Percentiles rank a stretch among this genome's conserved stretches.
Conservation (phyloP, 2,113 vertebrate species). For the Cettia cetti region DNA sequence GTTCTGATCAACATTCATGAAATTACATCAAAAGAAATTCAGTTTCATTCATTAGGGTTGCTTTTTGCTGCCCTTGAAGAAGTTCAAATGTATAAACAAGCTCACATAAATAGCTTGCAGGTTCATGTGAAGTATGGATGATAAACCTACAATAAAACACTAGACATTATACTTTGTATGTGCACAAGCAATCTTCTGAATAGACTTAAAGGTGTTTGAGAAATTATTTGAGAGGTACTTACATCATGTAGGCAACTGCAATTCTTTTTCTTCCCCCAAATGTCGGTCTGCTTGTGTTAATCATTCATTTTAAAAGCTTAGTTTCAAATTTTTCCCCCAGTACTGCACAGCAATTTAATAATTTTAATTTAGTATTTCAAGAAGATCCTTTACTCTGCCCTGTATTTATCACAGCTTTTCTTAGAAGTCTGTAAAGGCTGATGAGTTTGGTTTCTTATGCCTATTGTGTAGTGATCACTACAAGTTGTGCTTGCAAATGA, state of each 20-base stretch:
- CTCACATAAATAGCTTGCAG: slow-evolving; percentile 59
- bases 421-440: slow-evolving; percentile 66
- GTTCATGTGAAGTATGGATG: slow-evolving; percentile 24
- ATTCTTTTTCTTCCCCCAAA: not conserved
- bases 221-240: slow-evolving; percentile 63
- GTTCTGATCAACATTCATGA: slow-evolving; percentile 69
- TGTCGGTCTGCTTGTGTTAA: slow-evolving; percentile 45
- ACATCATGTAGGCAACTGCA: not conserved
- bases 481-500: slow-evolving; percentile 63
- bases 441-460: slow-evolving; percentile 70
- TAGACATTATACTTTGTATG: slow-evolving; percentile 20
- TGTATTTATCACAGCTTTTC: slow-evolving; percentile 60
- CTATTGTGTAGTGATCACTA: slow-evolving; percentile 62
- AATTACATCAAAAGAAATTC: slow-evolving; percentile 66
- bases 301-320: slow-evolving; percentile 68
- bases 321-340: slow-evolving; percentile 54
- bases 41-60: slow-evolving; percentile 68
- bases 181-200: slow-evolving; percentile 52
- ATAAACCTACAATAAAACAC: slow-evolving; percentile 61
- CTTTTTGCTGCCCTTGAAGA: slow-evolving; percentile 64
- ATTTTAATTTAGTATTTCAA: slow-evolving; percentile 64
- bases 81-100: slow-evolving; percentile 65
- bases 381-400: slow-evolving; percentile 52
- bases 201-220: slow-evolving; percentile 58
- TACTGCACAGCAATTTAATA: slow-evolving; percentile 49